Percentiles rank a stretch among this genome's conserved stretches.
Conservation (phyloP, 2,888 invertebrate species). For the Trachelus iudaicus region DNA sequence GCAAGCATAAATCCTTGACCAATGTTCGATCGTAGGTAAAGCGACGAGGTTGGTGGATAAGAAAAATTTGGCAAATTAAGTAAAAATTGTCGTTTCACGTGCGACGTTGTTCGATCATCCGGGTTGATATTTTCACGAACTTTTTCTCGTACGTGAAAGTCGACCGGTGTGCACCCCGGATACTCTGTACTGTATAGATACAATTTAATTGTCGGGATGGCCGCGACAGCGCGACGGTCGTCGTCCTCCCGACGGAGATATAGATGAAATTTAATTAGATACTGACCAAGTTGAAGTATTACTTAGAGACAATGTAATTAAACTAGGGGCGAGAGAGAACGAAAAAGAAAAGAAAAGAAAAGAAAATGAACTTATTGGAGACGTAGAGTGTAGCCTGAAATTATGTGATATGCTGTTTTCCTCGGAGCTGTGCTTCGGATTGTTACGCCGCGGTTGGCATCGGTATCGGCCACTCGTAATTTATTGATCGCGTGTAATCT, state of each 20-base stretch:
- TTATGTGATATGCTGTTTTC: conserved; percentile 63
- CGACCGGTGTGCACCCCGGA: neutral
- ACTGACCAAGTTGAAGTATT: conserved; percentile 33
- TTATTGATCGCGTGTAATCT: neutral
- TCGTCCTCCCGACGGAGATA: neutral
- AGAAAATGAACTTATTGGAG: conserved; percentile 17
- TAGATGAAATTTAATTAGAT: conserved; percentile 18
- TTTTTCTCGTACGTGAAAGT: neutral
- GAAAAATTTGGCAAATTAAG: too few species aligned
- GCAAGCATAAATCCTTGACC: neutral
- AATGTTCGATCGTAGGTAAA: neutral
- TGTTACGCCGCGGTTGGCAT: conserved; percentile 47
- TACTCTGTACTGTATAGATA: neutral
- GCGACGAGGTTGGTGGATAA: neutral
- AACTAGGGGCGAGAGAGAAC: conserved; percentile 22
- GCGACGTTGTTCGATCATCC: neutral
- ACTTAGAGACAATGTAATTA: neutral
- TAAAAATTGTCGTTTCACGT: neutral
- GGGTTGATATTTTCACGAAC: neutral
- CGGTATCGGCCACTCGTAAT: conserved; percentile 1
- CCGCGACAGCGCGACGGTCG: neutral
- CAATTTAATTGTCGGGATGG: neutral
- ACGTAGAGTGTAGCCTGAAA: conserved; percentile 40
- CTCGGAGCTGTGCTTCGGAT: conserved; percentile 61
- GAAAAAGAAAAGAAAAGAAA: conserved; percentile 6